Evolutionary conservation across 1,140 invertebrate genomes (phyloP).

Genomic region (Halyomorpha halys): DNA sequence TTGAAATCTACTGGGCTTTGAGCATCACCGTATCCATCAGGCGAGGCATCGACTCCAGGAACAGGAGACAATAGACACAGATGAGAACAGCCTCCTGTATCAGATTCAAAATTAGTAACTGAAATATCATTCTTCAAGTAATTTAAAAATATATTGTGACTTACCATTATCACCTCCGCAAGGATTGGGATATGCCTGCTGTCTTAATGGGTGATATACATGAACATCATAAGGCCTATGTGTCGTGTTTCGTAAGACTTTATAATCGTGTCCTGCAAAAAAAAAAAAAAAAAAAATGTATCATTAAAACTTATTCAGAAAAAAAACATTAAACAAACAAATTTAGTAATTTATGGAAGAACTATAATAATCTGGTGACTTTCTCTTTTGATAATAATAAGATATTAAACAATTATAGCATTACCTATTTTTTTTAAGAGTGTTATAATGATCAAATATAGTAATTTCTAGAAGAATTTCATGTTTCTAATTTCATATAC

Average conservation of each 20-base stretch:
- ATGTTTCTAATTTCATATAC: too few species aligned
- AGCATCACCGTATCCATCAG: slow-evolving; percentile 31
- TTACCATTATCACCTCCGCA: slow-evolving; percentile 70
- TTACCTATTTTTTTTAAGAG: too few species aligned
- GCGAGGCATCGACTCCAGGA: slow-evolving; percentile 33
- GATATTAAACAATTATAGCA: too few species aligned
- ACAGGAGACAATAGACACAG: slow-evolving; percentile 82
- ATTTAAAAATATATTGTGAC: not conserved
- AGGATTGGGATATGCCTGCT: slow-evolving; percentile 77
- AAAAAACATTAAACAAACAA: too few species aligned
- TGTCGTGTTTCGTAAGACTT: slow-evolving; percentile 78
- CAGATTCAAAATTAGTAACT: too few species aligned
- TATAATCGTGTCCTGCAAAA: slow-evolving; percentile 49
- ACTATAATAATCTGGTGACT: too few species aligned
- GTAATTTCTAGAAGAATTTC: too few species aligned
- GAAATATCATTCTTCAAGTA: not conserved
- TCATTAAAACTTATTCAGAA: too few species aligned
- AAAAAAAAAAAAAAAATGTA: slow-evolving; percentile 27
- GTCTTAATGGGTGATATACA: slow-evolving; percentile 74
- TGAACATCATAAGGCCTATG: slow-evolving; percentile 92
- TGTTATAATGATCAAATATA: too few species aligned
- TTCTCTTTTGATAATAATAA: too few species aligned
- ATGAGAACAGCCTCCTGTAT: slow-evolving; percentile 84
- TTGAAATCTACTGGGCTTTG: slow-evolving; percentile 42
- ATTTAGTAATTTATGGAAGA: too few species aligned